Conservation (phyloP, 2,888 invertebrate species). For the Campoplex nolae region DNA sequence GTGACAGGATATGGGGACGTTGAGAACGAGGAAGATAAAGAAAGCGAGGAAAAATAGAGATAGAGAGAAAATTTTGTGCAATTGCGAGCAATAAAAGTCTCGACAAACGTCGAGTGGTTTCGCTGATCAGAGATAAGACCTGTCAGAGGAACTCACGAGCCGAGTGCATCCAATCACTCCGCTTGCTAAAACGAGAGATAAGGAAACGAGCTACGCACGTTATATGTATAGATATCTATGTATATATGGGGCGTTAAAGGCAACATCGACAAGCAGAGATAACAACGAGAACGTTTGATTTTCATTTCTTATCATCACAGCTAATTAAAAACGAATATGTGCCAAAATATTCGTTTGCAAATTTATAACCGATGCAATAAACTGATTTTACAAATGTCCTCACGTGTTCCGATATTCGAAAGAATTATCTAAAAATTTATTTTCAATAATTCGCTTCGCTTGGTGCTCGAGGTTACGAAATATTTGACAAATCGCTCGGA, state of each 20-base stretch:
- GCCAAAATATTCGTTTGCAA: background rate
- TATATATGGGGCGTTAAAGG: slow-evolving; percentile 25
- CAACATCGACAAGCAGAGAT: background rate
- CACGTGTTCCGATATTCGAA: background rate
- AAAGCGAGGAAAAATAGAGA: background rate
- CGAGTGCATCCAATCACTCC: slow-evolving; percentile 70
- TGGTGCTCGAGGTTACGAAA: background rate
- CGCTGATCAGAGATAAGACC: slow-evolving; percentile 68
- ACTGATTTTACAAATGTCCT: background rate
- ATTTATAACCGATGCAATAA: background rate
- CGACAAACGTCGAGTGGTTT: slow-evolving; percentile 63
- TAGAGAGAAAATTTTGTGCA: slow-evolving; percentile 27
- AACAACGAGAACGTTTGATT: background rate
- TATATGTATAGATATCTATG: slow-evolving; percentile 27
- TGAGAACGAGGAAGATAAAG: background rate
- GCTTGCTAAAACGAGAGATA: slow-evolving; percentile 68
- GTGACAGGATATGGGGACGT: background rate
- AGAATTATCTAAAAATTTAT: background rate
- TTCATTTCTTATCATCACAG: background rate
- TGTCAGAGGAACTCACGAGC: slow-evolving; percentile 63
- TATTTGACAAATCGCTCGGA: background rate
- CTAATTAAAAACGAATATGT: background rate
- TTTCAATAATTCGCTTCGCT: background rate
- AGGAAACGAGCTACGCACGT: slow-evolving; percentile 53
- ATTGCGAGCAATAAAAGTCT: slow-evolving; percentile 69